Conservation (phyloP, 2,888 invertebrate species). For the Encarsia formosa region DNA sequence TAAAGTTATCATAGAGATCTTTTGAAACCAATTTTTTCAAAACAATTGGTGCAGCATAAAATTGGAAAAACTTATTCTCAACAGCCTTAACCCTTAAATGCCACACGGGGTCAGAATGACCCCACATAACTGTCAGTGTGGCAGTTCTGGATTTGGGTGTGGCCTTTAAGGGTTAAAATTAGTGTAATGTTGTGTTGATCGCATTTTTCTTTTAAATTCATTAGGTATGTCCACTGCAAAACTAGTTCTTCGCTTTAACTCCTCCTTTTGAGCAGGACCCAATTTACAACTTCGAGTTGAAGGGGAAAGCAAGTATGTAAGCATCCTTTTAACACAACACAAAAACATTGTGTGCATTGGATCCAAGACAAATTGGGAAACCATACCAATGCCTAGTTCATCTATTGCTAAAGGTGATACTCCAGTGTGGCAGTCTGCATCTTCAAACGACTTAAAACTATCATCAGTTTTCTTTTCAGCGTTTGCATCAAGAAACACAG, state of each 20-base stretch:
- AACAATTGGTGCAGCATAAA: slow-evolving; percentile 21
- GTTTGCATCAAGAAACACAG: neutral
- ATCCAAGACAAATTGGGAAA: slow-evolving; percentile 5
- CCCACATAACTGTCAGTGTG: too few relatives aligned
- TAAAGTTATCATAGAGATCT: slow-evolving; percentile 20
- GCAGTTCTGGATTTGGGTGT: too few relatives aligned
- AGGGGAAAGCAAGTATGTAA: slow-evolving; percentile 5
- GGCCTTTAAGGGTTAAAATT: slow-evolving; percentile 23
- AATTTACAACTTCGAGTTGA: neutral
- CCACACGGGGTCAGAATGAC: too few relatives aligned
- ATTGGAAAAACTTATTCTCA: slow-evolving; percentile 18
- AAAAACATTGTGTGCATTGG: slow-evolving; percentile 8
- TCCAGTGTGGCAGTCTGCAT: too few relatives aligned
- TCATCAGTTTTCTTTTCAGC: too few relatives aligned
- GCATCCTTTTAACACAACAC: slow-evolving; percentile 8
- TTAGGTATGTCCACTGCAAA: slow-evolving; percentile 4
- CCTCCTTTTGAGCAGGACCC: neutral
- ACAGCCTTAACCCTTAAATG: too few relatives aligned
- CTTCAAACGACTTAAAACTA: too few relatives aligned
- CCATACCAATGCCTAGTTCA: neutral
- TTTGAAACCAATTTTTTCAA: slow-evolving; percentile 11
- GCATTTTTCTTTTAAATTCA: slow-evolving; percentile 19
- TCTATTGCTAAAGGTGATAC: neutral
- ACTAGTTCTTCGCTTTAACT: slow-evolving; percentile 4
- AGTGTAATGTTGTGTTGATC: slow-evolving; percentile 3